Evolutionary conservation across 2,888 invertebrate species (phyloP).

Genomic region (Euzetes globulus): DNA sequence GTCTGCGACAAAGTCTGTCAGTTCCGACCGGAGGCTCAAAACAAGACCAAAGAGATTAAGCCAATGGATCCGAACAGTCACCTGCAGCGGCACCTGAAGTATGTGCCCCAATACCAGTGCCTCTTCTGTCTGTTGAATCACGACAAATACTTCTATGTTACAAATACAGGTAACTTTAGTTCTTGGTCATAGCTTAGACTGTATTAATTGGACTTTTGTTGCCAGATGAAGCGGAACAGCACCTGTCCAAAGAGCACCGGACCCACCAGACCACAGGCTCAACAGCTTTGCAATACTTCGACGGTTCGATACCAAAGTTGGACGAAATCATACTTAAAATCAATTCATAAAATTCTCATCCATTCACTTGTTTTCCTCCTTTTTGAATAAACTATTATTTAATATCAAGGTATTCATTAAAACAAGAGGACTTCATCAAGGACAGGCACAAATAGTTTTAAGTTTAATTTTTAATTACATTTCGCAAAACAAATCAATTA

Average conservation of each 20-base stretch:
- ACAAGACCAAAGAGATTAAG: not conserved
- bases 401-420: no score
- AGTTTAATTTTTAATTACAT: no score
- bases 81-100: not conserved
- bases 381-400: no score
- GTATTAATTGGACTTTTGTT: not conserved
- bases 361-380: no score
- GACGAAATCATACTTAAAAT: conserved; percentile 4
- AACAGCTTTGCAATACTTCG: not conserved
- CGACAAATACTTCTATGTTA: not conserved
- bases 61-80: not conserved
- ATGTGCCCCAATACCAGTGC: not conserved
- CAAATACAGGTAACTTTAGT: not conserved
- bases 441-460: no score
- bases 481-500: no score
- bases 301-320: conserved; percentile 1
- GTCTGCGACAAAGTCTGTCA: not conserved
- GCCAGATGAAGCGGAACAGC: not conserved
- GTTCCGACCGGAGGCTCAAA: not conserved
- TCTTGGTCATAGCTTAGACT: not conserved
- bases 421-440: no score
- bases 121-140: not conserved
- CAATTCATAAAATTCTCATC: no score
- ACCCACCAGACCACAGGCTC: not conserved
- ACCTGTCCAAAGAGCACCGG: not conserved